A percentile compares a stretch with the other conserved stretches of the same genome.
Conservation (phyloP, 2,797 vertebrate genomes). For the Gallinago stenura region DNA sequence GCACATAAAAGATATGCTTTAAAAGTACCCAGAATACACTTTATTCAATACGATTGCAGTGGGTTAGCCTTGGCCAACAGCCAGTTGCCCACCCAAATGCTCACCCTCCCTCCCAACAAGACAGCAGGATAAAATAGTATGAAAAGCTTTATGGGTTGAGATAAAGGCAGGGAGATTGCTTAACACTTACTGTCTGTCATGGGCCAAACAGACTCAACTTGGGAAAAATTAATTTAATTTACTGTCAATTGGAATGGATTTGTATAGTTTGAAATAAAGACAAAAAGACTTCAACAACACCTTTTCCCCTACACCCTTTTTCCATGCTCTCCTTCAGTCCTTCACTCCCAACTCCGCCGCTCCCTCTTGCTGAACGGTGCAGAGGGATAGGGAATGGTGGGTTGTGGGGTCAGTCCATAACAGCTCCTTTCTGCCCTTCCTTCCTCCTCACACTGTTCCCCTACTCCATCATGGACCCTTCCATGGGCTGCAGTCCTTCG, state of each 20-base stretch:
- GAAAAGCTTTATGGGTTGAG: neutral
- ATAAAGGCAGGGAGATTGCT: neutral
- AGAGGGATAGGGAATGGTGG: neutral
- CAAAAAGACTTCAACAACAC: neutral
- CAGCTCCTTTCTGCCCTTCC: neutral
- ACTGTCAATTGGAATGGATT: neutral
- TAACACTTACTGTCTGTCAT: neutral
- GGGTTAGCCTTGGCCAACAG: neutral
- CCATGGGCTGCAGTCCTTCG: neutral
- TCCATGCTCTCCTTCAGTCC: neutral
- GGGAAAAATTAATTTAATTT: neutral
- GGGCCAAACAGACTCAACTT: neutral
- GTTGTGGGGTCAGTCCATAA: neutral
- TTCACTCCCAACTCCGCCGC: neutral
- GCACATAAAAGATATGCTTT: neutral
- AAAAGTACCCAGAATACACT: neutral
- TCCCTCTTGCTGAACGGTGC: fast-evolving
- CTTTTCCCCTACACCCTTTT: neutral
- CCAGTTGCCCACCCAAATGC: neutral
- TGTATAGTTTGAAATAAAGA: neutral
- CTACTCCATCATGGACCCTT: neutral
- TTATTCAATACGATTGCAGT: neutral
- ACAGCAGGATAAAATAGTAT: neutral
- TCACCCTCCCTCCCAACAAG: neutral
- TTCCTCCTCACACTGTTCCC: neutral